These are phyloP conservation scores for Trichacis sp. DNA, from an alignment of 2,888 invertebrate genomes.

Conservation along the genomic window DNA sequence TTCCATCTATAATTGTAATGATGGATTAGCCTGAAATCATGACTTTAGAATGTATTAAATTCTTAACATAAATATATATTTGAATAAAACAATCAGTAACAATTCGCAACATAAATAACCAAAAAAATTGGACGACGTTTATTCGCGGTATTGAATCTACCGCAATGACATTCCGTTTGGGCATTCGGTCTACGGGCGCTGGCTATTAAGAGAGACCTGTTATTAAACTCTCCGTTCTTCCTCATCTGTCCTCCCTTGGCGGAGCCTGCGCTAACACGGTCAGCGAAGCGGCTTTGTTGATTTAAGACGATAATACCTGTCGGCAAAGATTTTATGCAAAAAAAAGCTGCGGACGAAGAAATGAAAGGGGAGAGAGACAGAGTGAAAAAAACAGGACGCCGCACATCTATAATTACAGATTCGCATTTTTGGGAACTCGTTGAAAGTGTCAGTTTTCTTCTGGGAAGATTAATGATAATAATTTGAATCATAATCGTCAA, in stretches of 20 bases:
- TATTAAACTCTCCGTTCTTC: constrained; percentile 58
- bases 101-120: constrained; percentile 25
- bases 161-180: constrained; percentile 66
- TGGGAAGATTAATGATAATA: constrained; percentile 21
- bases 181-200: constrained; percentile 50
- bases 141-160: constrained; percentile 62
- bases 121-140: constrained; percentile 47
- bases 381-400: constrained; percentile 48
- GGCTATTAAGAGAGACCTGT: constrained; percentile 65
- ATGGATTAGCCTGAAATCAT: too few species aligned
- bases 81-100: neutral
- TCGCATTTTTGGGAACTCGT: constrained; percentile 58
- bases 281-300: constrained; percentile 61
- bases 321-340: constrained; percentile 56
- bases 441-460: constrained; percentile 55
- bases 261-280: constrained; percentile 44
- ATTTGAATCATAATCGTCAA: neutral
- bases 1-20: too few species aligned
- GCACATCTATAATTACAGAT: constrained; percentile 61
- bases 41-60: too few species aligned
- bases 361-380: constrained; percentile 25
- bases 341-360: constrained; percentile 43
- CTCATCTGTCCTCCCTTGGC: constrained; percentile 25
- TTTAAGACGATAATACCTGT: constrained; percentile 65
- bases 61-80: too few species aligned